Evolutionary conservation across 37 sponge, comb jelly and placozoan genomes (phyloP).

Genomic region (Haliclona indistincta): DNA sequence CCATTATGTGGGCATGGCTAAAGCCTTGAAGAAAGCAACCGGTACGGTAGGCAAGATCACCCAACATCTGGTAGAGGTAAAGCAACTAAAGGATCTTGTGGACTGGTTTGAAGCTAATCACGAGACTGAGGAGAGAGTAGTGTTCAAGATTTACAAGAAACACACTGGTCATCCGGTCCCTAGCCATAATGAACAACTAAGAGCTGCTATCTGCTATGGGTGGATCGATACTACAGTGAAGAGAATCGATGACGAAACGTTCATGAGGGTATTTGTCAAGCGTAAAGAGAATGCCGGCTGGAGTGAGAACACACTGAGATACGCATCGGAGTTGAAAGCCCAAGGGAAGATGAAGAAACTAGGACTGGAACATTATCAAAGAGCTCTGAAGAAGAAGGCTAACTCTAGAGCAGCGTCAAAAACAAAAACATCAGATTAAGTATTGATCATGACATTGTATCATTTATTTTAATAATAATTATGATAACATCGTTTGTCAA

Average conservation of each 20-base stretch:
- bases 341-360: conserved; percentile 5
- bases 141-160: conserved; percentile 11
- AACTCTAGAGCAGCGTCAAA: not conserved
- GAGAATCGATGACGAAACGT: conserved; percentile 7
- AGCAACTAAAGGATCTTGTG: not conserved
- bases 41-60: not conserved
- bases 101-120: conserved; percentile 19
- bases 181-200: conserved; percentile 11
- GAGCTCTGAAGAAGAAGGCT: conserved; percentile 10
- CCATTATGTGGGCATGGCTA: too few relatives aligned
- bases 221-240: conserved; percentile 11
- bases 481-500: too few relatives aligned
- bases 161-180: conserved; percentile 16
- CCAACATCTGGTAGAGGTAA: conserved; percentile 3
- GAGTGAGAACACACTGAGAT: not conserved
- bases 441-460: not conserved
- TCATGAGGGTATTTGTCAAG: conserved; percentile 16
- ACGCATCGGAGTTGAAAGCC: not conserved
- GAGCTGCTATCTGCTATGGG: conserved; percentile 13
- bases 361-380: conserved; percentile 6
- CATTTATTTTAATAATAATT: too few relatives aligned
- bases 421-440: too few relatives aligned
- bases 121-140: conserved; percentile 13
- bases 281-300: conserved; percentile 9
- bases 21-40: too few relatives aligned